These are phyloP conservation scores for Lepisosteus osseus DNA, from an alignment of 2,113 vertebrate genomes.

Conservation along the genomic window DNA sequence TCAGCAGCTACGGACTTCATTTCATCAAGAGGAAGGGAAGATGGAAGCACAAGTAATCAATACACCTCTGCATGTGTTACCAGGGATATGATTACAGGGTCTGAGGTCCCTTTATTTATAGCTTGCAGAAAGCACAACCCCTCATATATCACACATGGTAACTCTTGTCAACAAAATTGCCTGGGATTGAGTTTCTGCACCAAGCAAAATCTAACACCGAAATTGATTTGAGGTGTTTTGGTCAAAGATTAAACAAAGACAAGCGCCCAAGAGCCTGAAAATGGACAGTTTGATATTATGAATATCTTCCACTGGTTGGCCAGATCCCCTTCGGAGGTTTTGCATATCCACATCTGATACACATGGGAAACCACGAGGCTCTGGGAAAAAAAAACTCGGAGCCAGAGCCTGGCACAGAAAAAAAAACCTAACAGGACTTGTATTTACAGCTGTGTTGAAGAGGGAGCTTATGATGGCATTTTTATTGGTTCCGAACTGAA, in stretches of 20 bases:
- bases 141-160: conserved; percentile 35
- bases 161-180: conserved; percentile 20
- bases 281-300: too few species aligned
- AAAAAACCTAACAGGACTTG: too few species aligned
- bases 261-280: background rate
- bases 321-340: too few species aligned
- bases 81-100: conserved; percentile 25
- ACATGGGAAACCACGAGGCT: too few species aligned
- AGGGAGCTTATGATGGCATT: too few species aligned
- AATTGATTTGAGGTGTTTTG: background rate
- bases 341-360: too few species aligned
- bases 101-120: conserved; percentile 40
- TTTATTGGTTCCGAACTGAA: too few species aligned
- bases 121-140: conserved; percentile 40
- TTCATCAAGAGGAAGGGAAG: background rate
- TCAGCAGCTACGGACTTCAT: background rate
- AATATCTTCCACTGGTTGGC: too few species aligned
- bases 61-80: conserved; percentile 7
- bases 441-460: too few species aligned
- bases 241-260: background rate
- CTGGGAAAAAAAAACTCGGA: too few species aligned
- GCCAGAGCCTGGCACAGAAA: too few species aligned
- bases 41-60: background rate
- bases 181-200: conserved; percentile 41
- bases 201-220: conserved; percentile 34